Base-by-base conservation (phyloP, 2,797 vertebrate genomes). In the Nothura maculosa region DNA sequence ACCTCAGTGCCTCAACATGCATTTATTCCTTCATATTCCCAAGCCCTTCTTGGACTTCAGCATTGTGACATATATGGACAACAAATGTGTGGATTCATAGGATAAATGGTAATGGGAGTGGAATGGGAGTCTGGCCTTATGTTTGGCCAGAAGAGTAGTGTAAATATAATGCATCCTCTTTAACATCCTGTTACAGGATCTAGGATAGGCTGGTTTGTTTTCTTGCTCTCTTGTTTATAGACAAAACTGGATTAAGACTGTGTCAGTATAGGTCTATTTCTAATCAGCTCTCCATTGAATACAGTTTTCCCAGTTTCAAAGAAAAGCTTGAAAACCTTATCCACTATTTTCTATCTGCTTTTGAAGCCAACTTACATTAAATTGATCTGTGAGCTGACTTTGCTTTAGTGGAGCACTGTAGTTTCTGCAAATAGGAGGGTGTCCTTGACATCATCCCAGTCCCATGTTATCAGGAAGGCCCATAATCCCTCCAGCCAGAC, bases 161-260 rank as follows among this genome's bases (percentile, higher is more conserved):
- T 0, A 0, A 82, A 81, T 74, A 61, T 22, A 36, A 57, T 27
- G 62, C 40, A 69, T 95, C 52, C 47, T 81, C 60, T 67, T 79
- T 58, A 84, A 83, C 74, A 73, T 55, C 43, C 81, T 4, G 3
- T 30, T 94, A 88, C 48, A 25, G 30, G 28, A 81, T 86, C 43
- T 70, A 28, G 36, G 52, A 89, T 55, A 68, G 79, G 63, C 30
- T 27, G 21, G 30, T 69, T 89, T 85, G 52, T 85, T 92, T 87
- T 92, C 38, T 16, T 50, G 12, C 55, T 86, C 52, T 79, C 30
- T 79, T 70, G 25, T 61, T 80, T 45, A 20, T 38, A 69, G 58
- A 75, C n/a, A 86, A 85, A 66, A 42, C 34, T 82, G 50, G 66
- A 89, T 90, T 68, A 92, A 94, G 90, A 67, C 58, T 54, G 4